Base-by-base conservation (phyloP, 2,888 invertebrate genomes). In the Netelia virgata region DNA sequence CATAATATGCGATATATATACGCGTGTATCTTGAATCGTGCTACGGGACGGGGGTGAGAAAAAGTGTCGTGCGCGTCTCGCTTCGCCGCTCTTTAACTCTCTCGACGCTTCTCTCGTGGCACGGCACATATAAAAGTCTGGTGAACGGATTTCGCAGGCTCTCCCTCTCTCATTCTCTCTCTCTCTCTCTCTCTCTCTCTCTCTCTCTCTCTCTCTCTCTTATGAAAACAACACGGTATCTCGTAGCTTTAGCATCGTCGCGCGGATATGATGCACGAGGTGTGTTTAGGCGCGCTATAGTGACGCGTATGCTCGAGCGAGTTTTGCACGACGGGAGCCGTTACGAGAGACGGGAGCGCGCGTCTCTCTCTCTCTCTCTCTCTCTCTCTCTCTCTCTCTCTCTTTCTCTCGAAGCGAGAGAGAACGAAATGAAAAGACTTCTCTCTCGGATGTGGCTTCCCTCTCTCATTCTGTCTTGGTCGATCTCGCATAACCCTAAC, bases 251-350 rank as follows among this genome's bases (percentile, higher is more conserved):
- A 57, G 57, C 55, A 68, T 73, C 61, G 47, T 20, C 70, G 64
- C 72, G 79, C 20, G 76, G 82, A 84, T 76, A 92, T 92, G 93
- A 93, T 93, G 90, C 92, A 93, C 91, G 93, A 93, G 93, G 93
- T 93, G 93, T 92, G 92, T 93, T 93, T 92, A 93, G 92, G 91
- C 90, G 93, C 91, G 93, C 90, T 92, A 92, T 92, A 91, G 92
- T 91, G 92, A 93, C 91, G 92, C 88, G 73, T 66, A 50, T 59
- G 91, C 88, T 88, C 84, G 75, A 75, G 79, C 87, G 86, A 85
- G 77, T 87, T 86, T 74, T 73, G 86, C 92, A 88, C 93, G 91
- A 93, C 93, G 90, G 93, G 93, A 92, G 93, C 92, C 90, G 91
- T 91, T 92, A 89, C 89, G 90, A 88, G 89, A 79, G 81, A 78